phyloP scores from a whole-genome alignment of 2,113 vertebrate species.

The Antennarius striatus region DNA sequence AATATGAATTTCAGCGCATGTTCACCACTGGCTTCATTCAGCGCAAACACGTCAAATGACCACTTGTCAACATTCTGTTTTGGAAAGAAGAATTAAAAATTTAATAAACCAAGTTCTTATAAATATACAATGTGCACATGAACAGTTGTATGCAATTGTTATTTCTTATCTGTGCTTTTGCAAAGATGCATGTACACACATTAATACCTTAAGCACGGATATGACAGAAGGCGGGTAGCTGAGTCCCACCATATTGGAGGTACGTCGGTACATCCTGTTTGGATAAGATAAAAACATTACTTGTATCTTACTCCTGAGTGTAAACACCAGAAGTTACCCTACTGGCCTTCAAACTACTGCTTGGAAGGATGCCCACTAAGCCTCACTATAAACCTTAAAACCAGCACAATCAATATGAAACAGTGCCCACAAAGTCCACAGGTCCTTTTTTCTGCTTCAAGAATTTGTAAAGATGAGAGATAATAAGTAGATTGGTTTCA shows the following conservation, averaged over 20 bases:
- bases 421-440: constrained; percentile 16
- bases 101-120: not conserved
- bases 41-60: constrained; percentile 96
- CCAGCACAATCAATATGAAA: constrained; percentile 19
- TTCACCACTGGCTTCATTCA: constrained; percentile 94
- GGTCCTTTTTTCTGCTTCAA: no score
- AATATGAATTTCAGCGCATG: constrained; percentile 98
- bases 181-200: constrained; percentile 24
- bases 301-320: constrained; percentile 34
- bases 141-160: constrained; percentile 2
- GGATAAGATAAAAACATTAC: constrained; percentile 77
- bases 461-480: no score
- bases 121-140: not conserved
- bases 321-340: constrained; percentile 48
- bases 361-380: constrained; percentile 31
- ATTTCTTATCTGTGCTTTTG: constrained; percentile 14
- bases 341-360: constrained; percentile 20
- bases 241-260: constrained; percentile 98
- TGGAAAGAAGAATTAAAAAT: constrained; percentile 20
- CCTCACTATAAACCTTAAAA: constrained; percentile 24
- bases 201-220: constrained; percentile 92
- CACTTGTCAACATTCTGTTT: constrained; percentile 92
- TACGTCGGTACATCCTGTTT: constrained; percentile 95
- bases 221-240: constrained; percentile 95
- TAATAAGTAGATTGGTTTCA: no score